Conservation (phyloP, 2,888 invertebrate genomes). For the Melinopterus prodromus region DNA sequence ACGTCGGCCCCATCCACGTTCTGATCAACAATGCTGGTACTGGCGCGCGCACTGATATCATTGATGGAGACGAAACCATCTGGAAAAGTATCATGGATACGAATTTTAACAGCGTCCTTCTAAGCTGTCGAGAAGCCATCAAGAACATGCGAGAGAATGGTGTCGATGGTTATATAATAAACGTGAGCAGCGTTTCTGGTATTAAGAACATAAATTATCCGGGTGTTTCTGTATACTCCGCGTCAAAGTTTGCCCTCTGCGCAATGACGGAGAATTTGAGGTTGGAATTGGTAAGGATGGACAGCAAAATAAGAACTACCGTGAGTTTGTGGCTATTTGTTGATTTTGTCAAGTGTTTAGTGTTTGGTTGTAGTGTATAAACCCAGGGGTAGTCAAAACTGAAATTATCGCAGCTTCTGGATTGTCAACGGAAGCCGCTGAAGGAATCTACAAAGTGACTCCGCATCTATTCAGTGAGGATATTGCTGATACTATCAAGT, state of each 20-base stretch:
- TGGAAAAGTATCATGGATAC: slow-evolving; percentile 40
- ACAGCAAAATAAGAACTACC: slow-evolving; percentile 30
- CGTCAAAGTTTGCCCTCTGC: slow-evolving; percentile 17
- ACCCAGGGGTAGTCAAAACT: slow-evolving; percentile 70
- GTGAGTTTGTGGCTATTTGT: slow-evolving; percentile 9
- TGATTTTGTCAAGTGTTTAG: neutral
- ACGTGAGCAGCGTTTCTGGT: slow-evolving; percentile 45
- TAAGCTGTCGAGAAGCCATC: slow-evolving; percentile 42
- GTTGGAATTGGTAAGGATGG: slow-evolving; percentile 12
- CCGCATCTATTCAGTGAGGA: slow-evolving; percentile 15
- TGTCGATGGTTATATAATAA: slow-evolving; percentile 45
- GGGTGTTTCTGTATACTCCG: neutral
- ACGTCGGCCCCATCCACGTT: slow-evolving; percentile 29
- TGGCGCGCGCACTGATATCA: slow-evolving; percentile 9
- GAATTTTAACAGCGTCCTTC: slow-evolving; percentile 39
- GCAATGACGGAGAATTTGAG: slow-evolving; percentile 26
- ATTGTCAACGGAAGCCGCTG: neutral
- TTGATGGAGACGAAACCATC: slow-evolving; percentile 40
- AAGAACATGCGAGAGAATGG: slow-evolving; percentile 41
- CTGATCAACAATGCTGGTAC: slow-evolving; percentile 30
- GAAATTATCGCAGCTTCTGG: slow-evolving; percentile 48
- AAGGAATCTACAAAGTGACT: neutral
- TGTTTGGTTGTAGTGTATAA: slow-evolving; percentile 63
- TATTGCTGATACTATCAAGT: slow-evolving; percentile 21
- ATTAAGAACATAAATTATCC: neutral